Conservation (phyloP, 2,888 invertebrate species). For the Drosophila nr. fundita region DNA sequence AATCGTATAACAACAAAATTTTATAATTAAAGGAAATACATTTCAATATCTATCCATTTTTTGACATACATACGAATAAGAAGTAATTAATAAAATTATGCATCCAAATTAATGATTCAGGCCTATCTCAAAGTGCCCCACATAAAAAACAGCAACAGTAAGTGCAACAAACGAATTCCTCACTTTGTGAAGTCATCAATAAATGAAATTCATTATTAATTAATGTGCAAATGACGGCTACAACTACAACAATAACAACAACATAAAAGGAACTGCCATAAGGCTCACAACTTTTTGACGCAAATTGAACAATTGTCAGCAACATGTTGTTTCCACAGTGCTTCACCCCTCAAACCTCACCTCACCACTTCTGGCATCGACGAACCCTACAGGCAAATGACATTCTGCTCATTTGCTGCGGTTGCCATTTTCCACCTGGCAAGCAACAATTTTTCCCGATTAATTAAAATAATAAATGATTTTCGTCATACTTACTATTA, state of each 20-base stretch:
- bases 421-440: slow-evolving; percentile 63
- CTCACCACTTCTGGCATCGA: not conserved
- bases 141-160: not conserved
- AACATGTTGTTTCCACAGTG: slow-evolving; percentile 59
- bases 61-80: not conserved
- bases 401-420: slow-evolving; percentile 62
- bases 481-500: slow-evolving; percentile 33
- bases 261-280: slow-evolving; percentile 34
- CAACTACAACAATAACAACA: slow-evolving; percentile 40
- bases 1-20: not conserved
- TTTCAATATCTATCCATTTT: not conserved
- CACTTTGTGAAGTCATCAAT: slow-evolving; percentile 64
- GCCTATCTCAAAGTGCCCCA: slow-evolving; percentile 24
- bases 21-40: not conserved
- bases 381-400: slow-evolving; percentile 50
- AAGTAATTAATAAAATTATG: slow-evolving; percentile 57
- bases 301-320: slow-evolving; percentile 73
- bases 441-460: slow-evolving; percentile 45
- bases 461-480: slow-evolving; percentile 76
- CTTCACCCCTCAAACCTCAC: not conserved
- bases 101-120: slow-evolving; percentile 46
- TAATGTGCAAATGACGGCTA: slow-evolving; percentile 66
- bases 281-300: slow-evolving; percentile 43
- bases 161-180: slow-evolving; percentile 43
- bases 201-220: slow-evolving; percentile 69